Evolutionary conservation across 2,113 vertebrate species (phyloP), one percentile per base, ranked within the genome.

Genomic region (Cyprinodon variegatus): DNA sequence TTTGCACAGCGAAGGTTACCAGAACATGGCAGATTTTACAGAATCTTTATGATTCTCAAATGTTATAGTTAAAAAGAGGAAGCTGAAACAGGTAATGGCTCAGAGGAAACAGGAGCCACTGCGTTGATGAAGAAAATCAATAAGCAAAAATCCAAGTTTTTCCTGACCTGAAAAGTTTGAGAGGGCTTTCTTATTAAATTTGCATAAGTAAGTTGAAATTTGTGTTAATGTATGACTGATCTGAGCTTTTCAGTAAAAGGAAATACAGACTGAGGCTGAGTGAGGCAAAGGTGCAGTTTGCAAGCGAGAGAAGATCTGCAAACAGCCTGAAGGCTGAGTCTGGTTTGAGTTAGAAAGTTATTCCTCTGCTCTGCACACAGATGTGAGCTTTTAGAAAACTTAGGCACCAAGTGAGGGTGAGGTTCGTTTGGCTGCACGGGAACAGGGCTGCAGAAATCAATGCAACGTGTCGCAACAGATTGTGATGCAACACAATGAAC

Each of bases 301-400:
- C 43, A 61, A 14, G 38, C n/a, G 4, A 3, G 36, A 40, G n/a
- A 48, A 40, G 41, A 4, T 7, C 38, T 61, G 6, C 14, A 15
- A 67, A 37, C 12, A 22, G 12, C 29, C 38, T n/a, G 57, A n/a
- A 61, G 40, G 68, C 69, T 45, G 43, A 15, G 66, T 83, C 83
- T 82, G 74, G 72, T 86, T 82, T 76, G 77, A 84, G 74, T 86
- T 86, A 76, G 70, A 67, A 79, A 72, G 77, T 70, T 62, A 63
- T 72, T 80, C 13, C 4, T 68, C 73, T 50, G 59, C 71, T 43
- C 15, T 2, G 45, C 53, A 72, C 38, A 20, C 60, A 61, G 77
- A 66, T 14, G 7, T 14, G 43, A 71, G 70, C 46, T 65, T 79
- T 78, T 66, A 22, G 76, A 83, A 68, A 80, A 68, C 63, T 36